Evolutionary conservation across 2,888 invertebrate species (phyloP).

Genomic region (Mantis religiosa): DNA sequence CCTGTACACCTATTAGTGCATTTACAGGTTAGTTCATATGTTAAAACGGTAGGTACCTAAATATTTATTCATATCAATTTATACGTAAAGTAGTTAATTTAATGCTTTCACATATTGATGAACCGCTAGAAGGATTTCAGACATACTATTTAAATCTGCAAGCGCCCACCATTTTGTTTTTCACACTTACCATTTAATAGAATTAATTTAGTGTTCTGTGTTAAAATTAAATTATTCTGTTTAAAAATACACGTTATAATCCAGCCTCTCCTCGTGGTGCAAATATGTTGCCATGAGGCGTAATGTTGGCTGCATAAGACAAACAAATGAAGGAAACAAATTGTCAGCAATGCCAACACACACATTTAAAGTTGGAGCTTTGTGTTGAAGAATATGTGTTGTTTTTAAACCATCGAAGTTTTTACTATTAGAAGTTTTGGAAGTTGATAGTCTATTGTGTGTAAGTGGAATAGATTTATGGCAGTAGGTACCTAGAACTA

Average conservation of each 20-base stretch:
- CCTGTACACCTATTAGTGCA: neutral
- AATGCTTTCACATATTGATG: too few relatives aligned
- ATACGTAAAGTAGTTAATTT: too few relatives aligned
- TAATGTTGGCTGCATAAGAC: neutral
- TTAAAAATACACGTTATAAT: neutral
- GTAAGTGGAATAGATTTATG: too few relatives aligned
- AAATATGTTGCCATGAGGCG: neutral
- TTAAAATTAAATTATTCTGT: neutral
- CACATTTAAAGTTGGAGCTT: too few relatives aligned
- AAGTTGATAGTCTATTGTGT: too few relatives aligned
- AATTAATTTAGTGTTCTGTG: neutral
- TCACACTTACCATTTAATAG: neutral
- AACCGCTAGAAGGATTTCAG: neutral
- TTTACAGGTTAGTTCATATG: neutral
- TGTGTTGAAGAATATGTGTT: too few relatives aligned
- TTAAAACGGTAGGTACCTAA: neutral
- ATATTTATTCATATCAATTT: too few relatives aligned
- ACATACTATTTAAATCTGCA: neutral
- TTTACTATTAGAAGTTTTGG: too few relatives aligned
- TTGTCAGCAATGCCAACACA: neutral
- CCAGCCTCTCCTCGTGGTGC: neutral
- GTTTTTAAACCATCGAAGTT: too few relatives aligned
- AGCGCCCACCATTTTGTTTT: neutral
- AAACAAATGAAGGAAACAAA: neutral
- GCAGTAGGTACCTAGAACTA: too few relatives aligned